Conservation (phyloP, 1,140 invertebrate species). For the Hestina assimilis region DNA sequence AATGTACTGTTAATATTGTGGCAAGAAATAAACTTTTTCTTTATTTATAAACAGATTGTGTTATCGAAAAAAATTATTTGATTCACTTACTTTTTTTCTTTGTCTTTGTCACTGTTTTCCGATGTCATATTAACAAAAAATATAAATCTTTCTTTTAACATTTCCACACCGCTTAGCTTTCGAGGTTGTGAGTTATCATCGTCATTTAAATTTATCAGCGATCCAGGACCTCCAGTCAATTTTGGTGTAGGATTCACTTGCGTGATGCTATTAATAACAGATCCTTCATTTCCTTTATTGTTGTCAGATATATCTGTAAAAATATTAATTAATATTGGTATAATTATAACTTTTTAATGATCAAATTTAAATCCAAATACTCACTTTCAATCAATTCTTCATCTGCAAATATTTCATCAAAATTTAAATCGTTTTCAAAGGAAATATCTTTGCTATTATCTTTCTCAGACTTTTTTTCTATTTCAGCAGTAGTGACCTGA, state of each 20-base stretch:
- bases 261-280: background rate
- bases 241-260: constrained; percentile 53
- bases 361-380: background rate
- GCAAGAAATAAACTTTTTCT: no score
- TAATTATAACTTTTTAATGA: background rate
- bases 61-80: background rate
- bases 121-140: constrained; percentile 78
- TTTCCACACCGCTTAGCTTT: constrained; percentile 77
- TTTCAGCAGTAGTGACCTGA: background rate
- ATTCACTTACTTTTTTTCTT: constrained; percentile 62
- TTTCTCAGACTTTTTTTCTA: constrained; percentile 24
- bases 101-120: constrained; percentile 68
- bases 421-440: constrained; percentile 54
- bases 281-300: background rate
- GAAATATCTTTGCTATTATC: constrained; percentile 32
- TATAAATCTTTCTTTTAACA: constrained; percentile 81
- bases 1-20: no score
- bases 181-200: constrained; percentile 35
- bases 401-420: constrained; percentile 62
- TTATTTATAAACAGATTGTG: background rate
- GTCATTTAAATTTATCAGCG: constrained; percentile 80
- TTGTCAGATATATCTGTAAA: background rate
- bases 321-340: background rate
- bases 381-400: constrained; percentile 28
- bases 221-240: constrained; percentile 79